Conservation (phyloP, 2,797 vertebrate species). For the Echeneis naucrates region DNA sequence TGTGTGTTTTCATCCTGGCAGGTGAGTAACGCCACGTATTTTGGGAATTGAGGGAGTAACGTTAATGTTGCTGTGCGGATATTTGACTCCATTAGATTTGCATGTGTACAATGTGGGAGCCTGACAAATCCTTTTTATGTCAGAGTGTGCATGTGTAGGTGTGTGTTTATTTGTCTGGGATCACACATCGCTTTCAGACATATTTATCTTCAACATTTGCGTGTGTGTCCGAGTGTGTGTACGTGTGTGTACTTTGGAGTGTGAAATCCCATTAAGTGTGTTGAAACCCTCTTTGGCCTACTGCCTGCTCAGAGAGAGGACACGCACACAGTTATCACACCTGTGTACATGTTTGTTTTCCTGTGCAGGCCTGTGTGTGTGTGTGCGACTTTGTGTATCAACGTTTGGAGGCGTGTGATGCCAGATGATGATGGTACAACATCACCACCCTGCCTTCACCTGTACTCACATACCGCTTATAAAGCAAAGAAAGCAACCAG, state of each 20-base stretch:
- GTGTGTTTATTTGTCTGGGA: slow-evolving; percentile 64
- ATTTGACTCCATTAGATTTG: slow-evolving; percentile 68
- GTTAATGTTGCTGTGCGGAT: slow-evolving; percentile 40
- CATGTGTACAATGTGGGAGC: slow-evolving; percentile 71
- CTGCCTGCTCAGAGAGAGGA: slow-evolving; percentile 54
- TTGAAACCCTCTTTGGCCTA: slow-evolving; percentile 75
- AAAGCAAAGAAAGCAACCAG: background rate
- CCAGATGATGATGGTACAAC: slow-evolving; percentile 41
- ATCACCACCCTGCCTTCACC: slow-evolving; percentile 18
- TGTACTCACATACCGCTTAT: background rate
- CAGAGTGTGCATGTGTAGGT: slow-evolving; percentile 50
- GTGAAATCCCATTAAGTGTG: slow-evolving; percentile 80
- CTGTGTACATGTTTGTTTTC: slow-evolving; percentile 47
- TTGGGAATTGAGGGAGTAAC: slow-evolving; percentile 48
- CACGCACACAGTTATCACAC: slow-evolving; percentile 33
- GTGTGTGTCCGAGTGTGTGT: slow-evolving; percentile 62
- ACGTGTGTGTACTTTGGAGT: slow-evolving; percentile 61
- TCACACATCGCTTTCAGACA: slow-evolving; percentile 77
- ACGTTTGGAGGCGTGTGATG: slow-evolving; percentile 28
- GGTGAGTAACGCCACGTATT: slow-evolving; percentile 39
- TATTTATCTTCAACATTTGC: slow-evolving; percentile 79
- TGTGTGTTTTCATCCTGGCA: slow-evolving; percentile 21
- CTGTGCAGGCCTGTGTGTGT: background rate
- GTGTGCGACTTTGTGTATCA: slow-evolving; percentile 12
- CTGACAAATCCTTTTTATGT: slow-evolving; percentile 76